Evolutionary conservation across 2,797 vertebrate genomes (phyloP).

Genomic region (Silurus aristotelis): DNA sequence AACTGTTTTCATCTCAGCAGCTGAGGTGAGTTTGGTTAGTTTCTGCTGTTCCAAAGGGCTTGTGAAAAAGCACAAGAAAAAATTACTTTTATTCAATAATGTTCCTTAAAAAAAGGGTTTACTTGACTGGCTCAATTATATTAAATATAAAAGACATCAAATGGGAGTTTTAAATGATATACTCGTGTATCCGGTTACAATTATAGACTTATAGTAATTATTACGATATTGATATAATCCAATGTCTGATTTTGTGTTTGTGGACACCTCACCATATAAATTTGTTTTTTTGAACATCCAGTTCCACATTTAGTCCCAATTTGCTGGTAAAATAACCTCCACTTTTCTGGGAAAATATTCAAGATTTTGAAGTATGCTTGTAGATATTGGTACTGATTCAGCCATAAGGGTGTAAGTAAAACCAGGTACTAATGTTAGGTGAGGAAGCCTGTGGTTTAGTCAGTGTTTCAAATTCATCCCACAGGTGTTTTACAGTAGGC

Average conservation of each 20-base stretch:
- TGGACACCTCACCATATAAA: background rate
- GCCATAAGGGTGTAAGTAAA: no score
- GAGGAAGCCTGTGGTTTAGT: no score
- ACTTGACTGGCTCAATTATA: slow-evolving; percentile 13
- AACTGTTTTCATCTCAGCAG: background rate
- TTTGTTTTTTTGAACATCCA: no score
- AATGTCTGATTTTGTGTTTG: background rate
- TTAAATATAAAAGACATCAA: background rate
- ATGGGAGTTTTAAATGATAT: background rate
- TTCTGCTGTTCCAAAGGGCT: background rate
- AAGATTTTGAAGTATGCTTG: no score
- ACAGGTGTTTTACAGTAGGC: no score
- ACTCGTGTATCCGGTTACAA: background rate
- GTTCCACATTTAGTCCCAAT: no score
- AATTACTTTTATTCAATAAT: background rate
- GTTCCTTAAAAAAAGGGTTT: background rate
- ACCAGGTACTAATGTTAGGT: no score
- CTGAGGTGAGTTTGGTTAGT: background rate
- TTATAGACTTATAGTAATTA: background rate
- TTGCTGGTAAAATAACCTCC: no score
- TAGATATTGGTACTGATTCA: no score
- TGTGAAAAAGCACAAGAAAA: background rate
- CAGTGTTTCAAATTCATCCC: no score
- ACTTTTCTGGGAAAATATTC: no score
- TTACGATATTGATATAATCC: background rate